phyloP scores from a whole-genome alignment of 1,140 invertebrate species.

The Neotoxoptera formosana region DNA sequence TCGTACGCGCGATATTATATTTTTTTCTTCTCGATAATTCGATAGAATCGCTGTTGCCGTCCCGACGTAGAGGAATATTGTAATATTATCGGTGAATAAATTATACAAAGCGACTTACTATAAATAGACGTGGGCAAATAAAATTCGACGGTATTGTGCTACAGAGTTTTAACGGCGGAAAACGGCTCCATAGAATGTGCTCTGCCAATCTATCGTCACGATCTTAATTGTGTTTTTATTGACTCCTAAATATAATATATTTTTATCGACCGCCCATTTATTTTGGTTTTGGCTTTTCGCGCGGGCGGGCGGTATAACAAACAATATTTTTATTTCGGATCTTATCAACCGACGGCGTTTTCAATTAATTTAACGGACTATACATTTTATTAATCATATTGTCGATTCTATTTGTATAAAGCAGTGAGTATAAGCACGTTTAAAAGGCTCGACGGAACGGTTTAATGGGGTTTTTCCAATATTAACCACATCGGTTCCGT shows the following conservation, averaged over 20 bases:
- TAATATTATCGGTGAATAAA: background rate
- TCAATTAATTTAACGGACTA: background rate
- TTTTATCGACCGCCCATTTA: background rate
- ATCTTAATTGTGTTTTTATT: slow-evolving; percentile 35
- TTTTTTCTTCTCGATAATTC: background rate
- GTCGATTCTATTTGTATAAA: background rate
- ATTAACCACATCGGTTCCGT: background rate
- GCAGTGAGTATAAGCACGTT: background rate
- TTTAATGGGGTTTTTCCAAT: background rate
- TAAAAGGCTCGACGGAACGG: background rate
- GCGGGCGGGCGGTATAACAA: background rate
- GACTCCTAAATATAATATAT: slow-evolving; percentile 1
- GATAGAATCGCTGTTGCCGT: background rate
- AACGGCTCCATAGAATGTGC: background rate
- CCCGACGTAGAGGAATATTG: too few species aligned
- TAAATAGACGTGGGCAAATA: background rate
- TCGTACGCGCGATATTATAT: background rate
- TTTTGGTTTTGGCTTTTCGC: background rate
- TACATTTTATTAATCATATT: background rate
- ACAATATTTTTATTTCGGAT: background rate
- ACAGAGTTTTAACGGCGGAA: background rate
- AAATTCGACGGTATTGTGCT: background rate
- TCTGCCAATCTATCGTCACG: background rate
- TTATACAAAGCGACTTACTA: background rate
- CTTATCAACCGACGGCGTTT: background rate